Base-by-base conservation (phyloP, 2,888 invertebrate species). In the Lacanobia oleracea region DNA sequence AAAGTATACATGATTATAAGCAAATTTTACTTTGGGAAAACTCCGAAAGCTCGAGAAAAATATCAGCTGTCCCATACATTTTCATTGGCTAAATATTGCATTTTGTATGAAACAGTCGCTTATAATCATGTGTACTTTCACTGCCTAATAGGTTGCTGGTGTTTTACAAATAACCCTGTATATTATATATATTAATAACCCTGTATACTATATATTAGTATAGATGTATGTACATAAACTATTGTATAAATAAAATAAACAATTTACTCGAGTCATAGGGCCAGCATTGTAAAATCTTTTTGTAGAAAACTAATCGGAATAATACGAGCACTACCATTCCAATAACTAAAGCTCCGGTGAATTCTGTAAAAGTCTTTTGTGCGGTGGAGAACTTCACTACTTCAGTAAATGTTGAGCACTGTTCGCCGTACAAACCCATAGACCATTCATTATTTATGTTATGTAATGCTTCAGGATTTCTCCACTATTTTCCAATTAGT, bases 401-500 rank as follows among this genome's bases (percentile, higher is more conserved):
- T 63, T 53, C 50, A 67, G 59, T 67, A 48, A 79, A 64, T 40
- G 33, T 54, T 60, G 54, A 56, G 54, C 45, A 53, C n/a, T 14
- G 21, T 72, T 66, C 37, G 50, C 45, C 18, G 27, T 54, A 43
- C 56, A 51, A 67, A 53, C 27, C 10, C 45, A n/a, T n/a, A n/a
- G n/a, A 18, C 43, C 21, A 62, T 62, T 68, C 33, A 16, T 65
- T 62, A 14, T 50, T 64, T 45, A 9, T 48, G 16, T 62, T 43
- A 60, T 61, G 48, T 61, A 67, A 61, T 61, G 18, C 27, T 50
- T 23, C 45, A 54, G 45, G 53, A 54, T 63, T 50, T 67, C 23
- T 72, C 21, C 48, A 65, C 57, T n/a, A 69, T 66, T 69, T 82
- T 69, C 50, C 69, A 69, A 69, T 82, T 78, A 69, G 43, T 68